Percentiles rank a stretch among this genome's conserved stretches.
Conservation (phyloP, 2,888 invertebrate genomes). For the Pollenia griseotomentosa region DNA sequence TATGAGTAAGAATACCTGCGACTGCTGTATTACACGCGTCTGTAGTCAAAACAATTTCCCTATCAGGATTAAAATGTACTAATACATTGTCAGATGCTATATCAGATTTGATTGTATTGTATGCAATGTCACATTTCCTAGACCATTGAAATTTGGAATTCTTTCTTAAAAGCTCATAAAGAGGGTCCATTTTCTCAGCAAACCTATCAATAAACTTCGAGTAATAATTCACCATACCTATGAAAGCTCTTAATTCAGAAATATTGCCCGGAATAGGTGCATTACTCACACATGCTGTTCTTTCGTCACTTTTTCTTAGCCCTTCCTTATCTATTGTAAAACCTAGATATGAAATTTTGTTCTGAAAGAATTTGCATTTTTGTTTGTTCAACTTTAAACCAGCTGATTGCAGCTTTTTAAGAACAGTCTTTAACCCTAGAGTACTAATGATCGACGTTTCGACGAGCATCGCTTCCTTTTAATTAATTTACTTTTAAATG, state of each 20-base stretch:
- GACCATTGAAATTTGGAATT: slow-evolving; percentile 32
- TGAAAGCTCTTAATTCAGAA: slow-evolving; percentile 23
- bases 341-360: slow-evolving; percentile 22
- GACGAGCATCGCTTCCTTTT: too few relatives aligned
- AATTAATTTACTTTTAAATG: too few relatives aligned
- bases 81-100: slow-evolving; percentile 39
- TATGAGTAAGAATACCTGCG: slow-evolving; percentile 1
- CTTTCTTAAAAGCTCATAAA: slow-evolving; percentile 33
- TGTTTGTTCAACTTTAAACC: slow-evolving; percentile 3
- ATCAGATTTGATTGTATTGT: slow-evolving; percentile 27
- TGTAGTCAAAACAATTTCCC: slow-evolving; percentile 26
- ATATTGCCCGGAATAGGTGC: slow-evolving; percentile 16
- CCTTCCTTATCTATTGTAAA: slow-evolving; percentile 35
- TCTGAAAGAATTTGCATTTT: slow-evolving; percentile 24
- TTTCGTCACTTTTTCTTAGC: slow-evolving; percentile 19
- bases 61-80: slow-evolving; percentile 43
- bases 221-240: slow-evolving; percentile 33
- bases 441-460: too few relatives aligned
- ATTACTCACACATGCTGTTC: slow-evolving; percentile 1
- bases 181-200: slow-evolving; percentile 23
- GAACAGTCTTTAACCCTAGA: too few relatives aligned
- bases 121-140: slow-evolving; percentile 4
- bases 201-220: slow-evolving; percentile 30
- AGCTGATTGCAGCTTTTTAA: too few relatives aligned
- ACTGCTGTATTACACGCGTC: slow-evolving; percentile 24